A percentile compares a stretch with the other conserved stretches of the same genome.
Conservation (phyloP, 2,888 invertebrate species). For the Epinotia bilunana region DNA sequence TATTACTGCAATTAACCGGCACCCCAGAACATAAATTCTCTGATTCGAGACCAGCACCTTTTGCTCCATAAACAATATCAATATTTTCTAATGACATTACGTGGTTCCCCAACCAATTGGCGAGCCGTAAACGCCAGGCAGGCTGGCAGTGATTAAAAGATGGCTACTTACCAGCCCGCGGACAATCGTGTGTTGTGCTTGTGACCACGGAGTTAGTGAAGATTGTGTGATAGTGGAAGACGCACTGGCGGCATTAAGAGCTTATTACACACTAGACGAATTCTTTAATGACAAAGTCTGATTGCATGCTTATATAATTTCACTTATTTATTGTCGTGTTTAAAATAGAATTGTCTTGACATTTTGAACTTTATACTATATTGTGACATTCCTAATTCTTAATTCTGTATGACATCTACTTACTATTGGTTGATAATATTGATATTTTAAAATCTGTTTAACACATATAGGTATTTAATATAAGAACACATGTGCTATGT, state of each 20-base stretch:
- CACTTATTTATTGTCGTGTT: too few species aligned
- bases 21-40: background rate
- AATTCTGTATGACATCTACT: too few species aligned
- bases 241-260: background rate
- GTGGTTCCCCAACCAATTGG: conserved; percentile 4
- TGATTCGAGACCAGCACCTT: background rate
- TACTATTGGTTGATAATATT: too few species aligned
- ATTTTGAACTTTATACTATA: too few species aligned
- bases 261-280: too few species aligned
- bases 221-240: background rate
- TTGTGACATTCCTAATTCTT: too few species aligned
- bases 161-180: conserved; percentile 13
- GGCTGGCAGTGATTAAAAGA: conserved; percentile 28
- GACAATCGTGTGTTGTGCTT: conserved; percentile 7
- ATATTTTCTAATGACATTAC: conserved; percentile 4
- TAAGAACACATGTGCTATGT: too few species aligned
- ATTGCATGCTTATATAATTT: too few species aligned
- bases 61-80: background rate
- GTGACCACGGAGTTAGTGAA: background rate
- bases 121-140: conserved; percentile 1
- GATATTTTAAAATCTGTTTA: too few species aligned
- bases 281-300: too few species aligned
- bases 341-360: too few species aligned
- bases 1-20: background rate
- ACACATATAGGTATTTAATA: too few species aligned